Conservation (phyloP, 2,113 vertebrate species). For the Plotosus lineatus region DNA sequence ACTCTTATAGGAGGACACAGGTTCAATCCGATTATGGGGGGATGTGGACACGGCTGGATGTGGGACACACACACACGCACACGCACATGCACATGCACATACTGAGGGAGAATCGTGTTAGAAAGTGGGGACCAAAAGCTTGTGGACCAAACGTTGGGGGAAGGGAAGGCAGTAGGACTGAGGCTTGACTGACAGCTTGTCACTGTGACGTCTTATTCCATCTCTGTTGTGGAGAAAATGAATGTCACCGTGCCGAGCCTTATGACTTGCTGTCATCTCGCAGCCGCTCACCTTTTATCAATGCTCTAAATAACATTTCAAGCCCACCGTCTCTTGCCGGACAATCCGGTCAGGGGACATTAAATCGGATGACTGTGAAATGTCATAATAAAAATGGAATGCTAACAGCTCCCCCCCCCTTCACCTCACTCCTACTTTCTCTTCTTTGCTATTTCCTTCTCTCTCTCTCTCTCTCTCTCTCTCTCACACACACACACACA, state of each 20-base stretch:
- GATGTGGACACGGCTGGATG: slow-evolving; percentile 19
- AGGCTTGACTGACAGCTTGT: slow-evolving; percentile 92
- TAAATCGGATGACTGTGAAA: slow-evolving; percentile 91
- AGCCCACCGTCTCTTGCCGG: slow-evolving; percentile 88
- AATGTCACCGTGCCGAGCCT: slow-evolving; percentile 91
- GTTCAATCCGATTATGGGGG: slow-evolving; percentile 30
- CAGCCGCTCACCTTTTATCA: slow-evolving; percentile 97
- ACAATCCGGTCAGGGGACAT: slow-evolving; percentile 91
- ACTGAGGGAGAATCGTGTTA: slow-evolving; percentile 14
- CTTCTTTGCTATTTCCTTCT: slow-evolving; percentile 39
- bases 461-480: slow-evolving; percentile 29
- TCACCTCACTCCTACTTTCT: slow-evolving; percentile 71
- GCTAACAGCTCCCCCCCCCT: slow-evolving; percentile 86
- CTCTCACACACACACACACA: slow-evolving; percentile 21
- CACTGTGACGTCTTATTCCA: slow-evolving; percentile 95
- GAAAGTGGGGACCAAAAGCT: slow-evolving; percentile 38
- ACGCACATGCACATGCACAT: neutral
- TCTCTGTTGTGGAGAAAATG: slow-evolving; percentile 96
- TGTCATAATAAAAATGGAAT: slow-evolving; percentile 92
- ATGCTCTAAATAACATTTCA: slow-evolving; percentile 92
- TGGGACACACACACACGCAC: slow-evolving; percentile 25
- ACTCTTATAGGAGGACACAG: slow-evolving; percentile 51
- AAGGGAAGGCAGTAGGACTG: slow-evolving; percentile 69
- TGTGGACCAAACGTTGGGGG: slow-evolving; percentile 41
- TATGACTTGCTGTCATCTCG: slow-evolving; percentile 95